Evolutionary conservation across 2,888 invertebrate genomes (phyloP), one percentile per base, ranked within the genome.

Genomic region (Eucriotettix oculatus): DNA sequence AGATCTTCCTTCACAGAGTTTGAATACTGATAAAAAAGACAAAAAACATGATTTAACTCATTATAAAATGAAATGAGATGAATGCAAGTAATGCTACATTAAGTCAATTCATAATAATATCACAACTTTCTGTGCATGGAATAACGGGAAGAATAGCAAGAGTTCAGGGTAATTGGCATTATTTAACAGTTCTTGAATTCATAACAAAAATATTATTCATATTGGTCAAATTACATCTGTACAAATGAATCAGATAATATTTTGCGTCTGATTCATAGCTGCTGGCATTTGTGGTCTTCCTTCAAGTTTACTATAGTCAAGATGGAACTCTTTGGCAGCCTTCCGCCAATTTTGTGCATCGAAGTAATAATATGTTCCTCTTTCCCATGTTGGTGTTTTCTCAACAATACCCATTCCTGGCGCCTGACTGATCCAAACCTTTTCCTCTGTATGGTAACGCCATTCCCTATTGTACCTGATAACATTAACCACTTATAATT

Each of bases 271-370:
- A 71, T 78, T 54, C 43, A 79, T 79, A 70, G 79, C 78, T 77
- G 80, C 77, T 71, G 85, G 86, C 73, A 86, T 77, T 72, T 82
- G 82, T 70, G 94, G 94, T 74, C 90, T 83, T 65, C 90, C 95
- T 80, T 99, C 98, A 75, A 99, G 81, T 80, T 97, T 96, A 79
- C 93, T 94, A 81, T 98, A 97, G 79, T 99, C 98, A 77, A 99
- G 82, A 79, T 93, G 90, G 81, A 99, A 96, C 78, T 98, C 98
- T 78, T 97, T 98, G 72, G 95, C 87, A 73, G 96, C 93, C 82
- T 97, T 98, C 74, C 97, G 84, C 98, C 99, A 99, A 78, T 90
- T 96, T 77, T 93, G 90, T 72, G 94, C 94, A 79, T 99, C 99
- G 76, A 99, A 99, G 79, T 96, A 96, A 79, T 94, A 97, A 80